A percentile compares a stretch with the other conserved stretches of the same genome.
phyloP scores from a whole-genome alignment of 2,797 vertebrate genomes.

The Orestias chungarensis region DNA sequence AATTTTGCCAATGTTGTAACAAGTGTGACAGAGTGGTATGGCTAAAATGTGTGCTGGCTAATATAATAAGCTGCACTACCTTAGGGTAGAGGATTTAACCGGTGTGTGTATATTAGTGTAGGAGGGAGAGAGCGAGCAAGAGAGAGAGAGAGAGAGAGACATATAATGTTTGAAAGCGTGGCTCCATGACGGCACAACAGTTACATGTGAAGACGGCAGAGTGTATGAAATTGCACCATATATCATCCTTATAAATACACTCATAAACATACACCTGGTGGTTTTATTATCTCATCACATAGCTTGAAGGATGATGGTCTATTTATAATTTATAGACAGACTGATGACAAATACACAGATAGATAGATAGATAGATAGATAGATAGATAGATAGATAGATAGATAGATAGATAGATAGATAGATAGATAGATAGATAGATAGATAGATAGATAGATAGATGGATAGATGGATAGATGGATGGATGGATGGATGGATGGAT shows the following conservation, averaged over 20 bases:
- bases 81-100: constrained; percentile 60
- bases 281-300: constrained; percentile 58
- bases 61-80: constrained; percentile 50
- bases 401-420: background rate
- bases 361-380: no score
- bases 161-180: constrained; percentile 33
- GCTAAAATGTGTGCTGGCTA: constrained; percentile 47
- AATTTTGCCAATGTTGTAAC: constrained; percentile 23
- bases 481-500: background rate
- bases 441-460: background rate
- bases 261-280: no score
- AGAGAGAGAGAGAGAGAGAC: background rate
- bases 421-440: background rate
- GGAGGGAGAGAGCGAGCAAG: background rate
- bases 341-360: no score
- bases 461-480: background rate
- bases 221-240: constrained; percentile 58
- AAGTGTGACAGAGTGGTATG: constrained; percentile 47
- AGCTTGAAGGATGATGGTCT: no score
- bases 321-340: no score
- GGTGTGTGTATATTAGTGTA: constrained; percentile 42
- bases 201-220: constrained; percentile 49
- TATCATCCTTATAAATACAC: constrained; percentile 31
- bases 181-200: constrained; percentile 35
- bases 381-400: no score